phyloP scores from a whole-genome alignment of 1,140 invertebrate genomes.

The Muscidifurax raptorellus region DNA sequence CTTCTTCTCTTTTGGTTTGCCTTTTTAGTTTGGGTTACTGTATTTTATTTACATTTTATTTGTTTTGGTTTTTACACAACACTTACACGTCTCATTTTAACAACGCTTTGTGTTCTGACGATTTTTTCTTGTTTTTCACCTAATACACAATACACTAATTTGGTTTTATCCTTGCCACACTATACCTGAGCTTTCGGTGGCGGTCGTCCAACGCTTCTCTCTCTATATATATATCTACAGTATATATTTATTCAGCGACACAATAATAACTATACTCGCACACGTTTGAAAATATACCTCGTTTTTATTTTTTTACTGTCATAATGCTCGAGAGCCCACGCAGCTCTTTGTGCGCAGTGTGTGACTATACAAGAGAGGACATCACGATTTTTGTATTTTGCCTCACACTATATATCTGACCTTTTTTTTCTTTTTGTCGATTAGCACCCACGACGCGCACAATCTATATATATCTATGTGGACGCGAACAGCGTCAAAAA shows the following conservation, averaged over 20 bases:
- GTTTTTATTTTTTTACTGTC: slow-evolving; percentile 51
- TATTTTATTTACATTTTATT: too few relatives aligned
- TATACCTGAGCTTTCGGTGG: slow-evolving; percentile 69
- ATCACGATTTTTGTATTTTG: slow-evolving; percentile 73
- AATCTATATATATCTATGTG: slow-evolving; percentile 46
- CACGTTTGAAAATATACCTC: slow-evolving; percentile 50
- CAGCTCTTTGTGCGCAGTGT: slow-evolving; percentile 52
- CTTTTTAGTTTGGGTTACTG: slow-evolving; percentile 45
- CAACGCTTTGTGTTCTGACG: neutral
- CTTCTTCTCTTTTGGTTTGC: slow-evolving; percentile 45
- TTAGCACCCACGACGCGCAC: slow-evolving; percentile 72
- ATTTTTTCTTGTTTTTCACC: slow-evolving; percentile 42
- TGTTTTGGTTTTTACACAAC: slow-evolving; percentile 37
- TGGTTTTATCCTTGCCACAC: slow-evolving; percentile 52
- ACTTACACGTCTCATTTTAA: slow-evolving; percentile 5
- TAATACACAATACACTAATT: slow-evolving; percentile 36
- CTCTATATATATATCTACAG: slow-evolving; percentile 37
- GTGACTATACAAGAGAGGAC: slow-evolving; percentile 50
- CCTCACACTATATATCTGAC: slow-evolving; percentile 63
- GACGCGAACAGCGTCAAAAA: slow-evolving; percentile 45
- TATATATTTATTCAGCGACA: slow-evolving; percentile 54
- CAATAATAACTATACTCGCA: slow-evolving; percentile 12
- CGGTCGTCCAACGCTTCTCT: slow-evolving; percentile 69
- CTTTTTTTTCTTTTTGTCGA: slow-evolving; percentile 49
- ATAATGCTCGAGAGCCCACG: slow-evolving; percentile 28